These are phyloP conservation scores for Drosophila borborema DNA, from an alignment of 2,888 invertebrate species.

Conservation along the genomic window DNA sequence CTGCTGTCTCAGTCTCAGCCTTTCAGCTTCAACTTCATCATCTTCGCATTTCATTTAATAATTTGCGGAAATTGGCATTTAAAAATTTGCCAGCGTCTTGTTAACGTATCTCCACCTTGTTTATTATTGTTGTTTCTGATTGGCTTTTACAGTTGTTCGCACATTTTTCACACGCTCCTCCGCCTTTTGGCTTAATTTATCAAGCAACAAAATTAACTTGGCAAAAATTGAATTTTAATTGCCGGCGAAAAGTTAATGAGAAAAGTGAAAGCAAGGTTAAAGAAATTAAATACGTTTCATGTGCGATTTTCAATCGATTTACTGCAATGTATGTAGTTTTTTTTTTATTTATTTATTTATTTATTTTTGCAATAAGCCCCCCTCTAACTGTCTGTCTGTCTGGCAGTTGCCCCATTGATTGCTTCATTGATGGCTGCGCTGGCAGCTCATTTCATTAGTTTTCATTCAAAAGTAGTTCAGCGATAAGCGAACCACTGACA, in stretches of 20 bases:
- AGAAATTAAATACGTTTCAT: slow-evolving; percentile 73
- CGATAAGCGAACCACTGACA: slow-evolving; percentile 50
- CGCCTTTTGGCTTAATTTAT: slow-evolving; percentile 68
- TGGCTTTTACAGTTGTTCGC: slow-evolving; percentile 21
- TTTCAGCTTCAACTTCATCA: slow-evolving; percentile 2
- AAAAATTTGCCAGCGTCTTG: slow-evolving; percentile 75
- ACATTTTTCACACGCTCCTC: slow-evolving; percentile 74
- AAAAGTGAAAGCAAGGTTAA: slow-evolving; percentile 82
- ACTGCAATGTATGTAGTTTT: neutral
- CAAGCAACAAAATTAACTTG: slow-evolving; percentile 32
- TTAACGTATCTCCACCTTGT: slow-evolving; percentile 58
- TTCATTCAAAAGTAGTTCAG: slow-evolving; percentile 76
- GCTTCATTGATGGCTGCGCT: slow-evolving; percentile 54
- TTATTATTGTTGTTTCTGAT: slow-evolving; percentile 10
- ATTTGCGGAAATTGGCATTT: slow-evolving; percentile 81
- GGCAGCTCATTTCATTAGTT: slow-evolving; percentile 68
- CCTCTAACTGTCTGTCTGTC: slow-evolving; percentile 10
- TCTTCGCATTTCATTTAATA: slow-evolving; percentile 81
- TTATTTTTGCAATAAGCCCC: slow-evolving; percentile 50
- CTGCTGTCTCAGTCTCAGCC: neutral
- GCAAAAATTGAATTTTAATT: slow-evolving; percentile 80
- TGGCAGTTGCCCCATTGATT: slow-evolving; percentile 53
- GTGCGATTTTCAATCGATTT: slow-evolving; percentile 60
- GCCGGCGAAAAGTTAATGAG: slow-evolving; percentile 79
- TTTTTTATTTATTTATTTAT: neutral